Evolutionary conservation across 35 echinoderm and acorn worm genomes (phyloP).

Genomic region (Stichopus chloronotus): DNA sequence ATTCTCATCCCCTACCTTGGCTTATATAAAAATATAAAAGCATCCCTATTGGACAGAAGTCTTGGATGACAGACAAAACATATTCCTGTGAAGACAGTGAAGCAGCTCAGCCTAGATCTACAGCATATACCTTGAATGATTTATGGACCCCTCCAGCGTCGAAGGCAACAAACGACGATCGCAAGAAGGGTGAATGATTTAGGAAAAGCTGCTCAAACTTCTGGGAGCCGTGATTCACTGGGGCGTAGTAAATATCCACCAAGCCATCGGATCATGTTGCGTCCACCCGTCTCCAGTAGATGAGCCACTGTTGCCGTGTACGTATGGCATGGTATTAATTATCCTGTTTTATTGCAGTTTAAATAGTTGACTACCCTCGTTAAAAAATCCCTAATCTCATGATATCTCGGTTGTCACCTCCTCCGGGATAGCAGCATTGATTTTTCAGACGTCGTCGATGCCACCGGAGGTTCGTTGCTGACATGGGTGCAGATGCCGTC

Average conservation of each 20-base stretch:
- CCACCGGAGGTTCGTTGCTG: background rate
- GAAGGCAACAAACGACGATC: background rate
- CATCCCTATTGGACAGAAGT: no score
- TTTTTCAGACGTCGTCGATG: conserved; percentile 9
- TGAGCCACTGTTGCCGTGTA: background rate
- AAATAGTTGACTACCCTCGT: conserved; percentile 11
- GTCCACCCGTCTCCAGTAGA: background rate
- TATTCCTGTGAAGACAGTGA: no score
- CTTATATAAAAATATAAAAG: no score
- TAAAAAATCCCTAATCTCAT: background rate
- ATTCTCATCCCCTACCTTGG: no score
- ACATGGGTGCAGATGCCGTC: background rate
- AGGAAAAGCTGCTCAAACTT: background rate
- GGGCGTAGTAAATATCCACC: background rate
- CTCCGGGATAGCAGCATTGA: background rate
- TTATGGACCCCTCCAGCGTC: background rate
- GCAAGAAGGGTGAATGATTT: background rate
- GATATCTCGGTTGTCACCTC: background rate
- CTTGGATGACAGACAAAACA: no score
- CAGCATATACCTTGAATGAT: background rate
- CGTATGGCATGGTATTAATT: conserved; percentile 1
- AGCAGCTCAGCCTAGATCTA: no score
- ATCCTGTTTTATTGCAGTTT: conserved; percentile 8
- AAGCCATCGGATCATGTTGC: background rate
- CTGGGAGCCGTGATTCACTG: background rate